phyloP scores from a whole-genome alignment of 1,140 invertebrate species.

The Helicoverpa zea region DNA sequence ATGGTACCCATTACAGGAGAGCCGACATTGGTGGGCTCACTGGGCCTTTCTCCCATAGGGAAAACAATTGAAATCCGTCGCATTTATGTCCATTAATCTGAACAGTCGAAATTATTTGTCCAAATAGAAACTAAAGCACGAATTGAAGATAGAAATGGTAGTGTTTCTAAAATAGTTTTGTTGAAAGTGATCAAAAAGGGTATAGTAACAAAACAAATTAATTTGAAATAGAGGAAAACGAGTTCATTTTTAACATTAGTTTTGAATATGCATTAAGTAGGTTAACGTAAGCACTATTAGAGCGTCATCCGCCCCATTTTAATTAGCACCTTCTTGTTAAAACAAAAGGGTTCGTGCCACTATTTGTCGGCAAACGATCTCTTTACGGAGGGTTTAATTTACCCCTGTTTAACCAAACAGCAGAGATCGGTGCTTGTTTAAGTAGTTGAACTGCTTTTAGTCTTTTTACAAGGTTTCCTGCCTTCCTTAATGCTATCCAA shows the following conservation, averaged over 20 bases:
- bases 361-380: slow-evolving; percentile 7
- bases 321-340: slow-evolving; percentile 3
- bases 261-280: background rate
- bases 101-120: background rate
- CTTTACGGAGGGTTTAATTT: background rate
- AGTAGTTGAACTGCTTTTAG: background rate
- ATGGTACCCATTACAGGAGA: background rate
- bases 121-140: background rate
- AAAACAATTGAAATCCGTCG: slow-evolving; percentile 1
- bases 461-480: no score
- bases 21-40: background rate
- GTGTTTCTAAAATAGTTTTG: no score
- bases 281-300: background rate
- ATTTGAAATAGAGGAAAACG: no score
- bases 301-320: slow-evolving; percentile 16
- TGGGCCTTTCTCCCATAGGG: background rate
- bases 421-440: background rate
- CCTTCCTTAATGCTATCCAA: no score
- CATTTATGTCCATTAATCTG: background rate
- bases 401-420: slow-evolving; percentile 11
- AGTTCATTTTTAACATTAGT: background rate
- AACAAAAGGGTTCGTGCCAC: background rate
- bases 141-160: background rate
- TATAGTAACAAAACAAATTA: no score
- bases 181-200: no score